Evolutionary conservation across 2,113 vertebrate genomes (phyloP).

Genomic region (Planiliza haematocheilus): DNA sequence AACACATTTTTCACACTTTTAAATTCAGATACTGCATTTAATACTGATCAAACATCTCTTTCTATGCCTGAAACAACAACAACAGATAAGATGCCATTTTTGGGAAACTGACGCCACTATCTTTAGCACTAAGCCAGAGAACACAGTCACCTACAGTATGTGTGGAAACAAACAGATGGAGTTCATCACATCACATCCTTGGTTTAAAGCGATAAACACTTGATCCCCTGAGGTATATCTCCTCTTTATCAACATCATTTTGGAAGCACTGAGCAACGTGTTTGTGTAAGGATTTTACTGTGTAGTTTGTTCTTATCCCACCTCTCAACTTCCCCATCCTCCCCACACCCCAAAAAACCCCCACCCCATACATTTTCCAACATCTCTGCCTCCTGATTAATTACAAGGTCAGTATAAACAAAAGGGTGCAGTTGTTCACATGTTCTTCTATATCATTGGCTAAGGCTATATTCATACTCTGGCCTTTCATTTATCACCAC

Average conservation of each 20-base stretch:
- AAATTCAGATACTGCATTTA: too few relatives aligned
- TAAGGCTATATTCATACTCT: constrained; percentile 68
- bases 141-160: neutral
- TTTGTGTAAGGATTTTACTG: constrained; percentile 52
- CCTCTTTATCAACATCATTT: constrained; percentile 62
- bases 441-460: constrained; percentile 71
- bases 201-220: constrained; percentile 43
- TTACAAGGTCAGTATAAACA: constrained; percentile 82
- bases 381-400: constrained; percentile 76
- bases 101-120: neutral
- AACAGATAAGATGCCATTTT: too few relatives aligned
- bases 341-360: constrained; percentile 30
- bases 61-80: too few relatives aligned
- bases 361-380: constrained; percentile 57
- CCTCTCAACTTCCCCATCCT: constrained; percentile 22
- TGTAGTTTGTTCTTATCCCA: constrained; percentile 44
- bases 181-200: neutral
- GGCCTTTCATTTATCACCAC: constrained; percentile 79
- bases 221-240: constrained; percentile 61
- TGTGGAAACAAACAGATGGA: constrained; percentile 35
- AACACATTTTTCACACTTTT: too few relatives aligned
- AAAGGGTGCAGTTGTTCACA: constrained; percentile 78
- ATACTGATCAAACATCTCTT: too few relatives aligned
- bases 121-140: constrained; percentile 11
- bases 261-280: constrained; percentile 23